These are phyloP conservation scores for Cervus canadensis DNA, from an alignment of 2,113 vertebrate species.

Conservation along the genomic window DNA sequence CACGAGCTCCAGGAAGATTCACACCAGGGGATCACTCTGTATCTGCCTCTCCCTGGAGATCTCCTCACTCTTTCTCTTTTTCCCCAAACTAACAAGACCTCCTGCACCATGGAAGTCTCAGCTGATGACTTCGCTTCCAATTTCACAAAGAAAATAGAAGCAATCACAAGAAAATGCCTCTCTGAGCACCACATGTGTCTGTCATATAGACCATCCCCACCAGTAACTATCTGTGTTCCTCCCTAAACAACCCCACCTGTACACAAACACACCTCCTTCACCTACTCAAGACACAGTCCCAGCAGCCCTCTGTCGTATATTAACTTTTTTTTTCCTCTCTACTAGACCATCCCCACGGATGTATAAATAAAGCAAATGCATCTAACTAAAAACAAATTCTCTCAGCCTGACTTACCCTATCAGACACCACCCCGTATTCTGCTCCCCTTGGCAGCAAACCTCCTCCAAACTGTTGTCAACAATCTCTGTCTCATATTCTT, in stretches of 20 bases:
- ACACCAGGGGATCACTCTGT: rapidly evolving
- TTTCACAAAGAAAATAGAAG: not conserved
- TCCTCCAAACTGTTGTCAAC: not conserved
- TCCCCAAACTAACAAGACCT: not conserved
- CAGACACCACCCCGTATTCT: not conserved
- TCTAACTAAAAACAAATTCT: not conserved
- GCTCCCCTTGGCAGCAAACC: not conserved
- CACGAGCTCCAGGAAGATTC: not conserved
- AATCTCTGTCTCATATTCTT: not conserved
- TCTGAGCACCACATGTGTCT: rapidly evolving
- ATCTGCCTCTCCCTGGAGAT: not conserved
- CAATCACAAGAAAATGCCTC: not conserved
- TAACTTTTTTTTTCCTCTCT: not conserved
- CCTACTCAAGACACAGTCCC: rapidly evolving
- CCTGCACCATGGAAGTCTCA: not conserved
- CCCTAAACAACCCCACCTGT: not conserved
- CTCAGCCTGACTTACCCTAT: not conserved
- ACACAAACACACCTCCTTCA: not conserved
- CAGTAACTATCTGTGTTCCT: not conserved
- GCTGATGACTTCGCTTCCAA: not conserved
- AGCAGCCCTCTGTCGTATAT: rapidly evolving
- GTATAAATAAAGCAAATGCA: rapidly evolving
- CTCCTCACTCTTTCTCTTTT: not conserved
- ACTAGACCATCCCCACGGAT: rapidly evolving
- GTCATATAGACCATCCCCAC: not conserved